Conservation (phyloP, 2,797 vertebrate species). For the Emys orbicularis region DNA sequence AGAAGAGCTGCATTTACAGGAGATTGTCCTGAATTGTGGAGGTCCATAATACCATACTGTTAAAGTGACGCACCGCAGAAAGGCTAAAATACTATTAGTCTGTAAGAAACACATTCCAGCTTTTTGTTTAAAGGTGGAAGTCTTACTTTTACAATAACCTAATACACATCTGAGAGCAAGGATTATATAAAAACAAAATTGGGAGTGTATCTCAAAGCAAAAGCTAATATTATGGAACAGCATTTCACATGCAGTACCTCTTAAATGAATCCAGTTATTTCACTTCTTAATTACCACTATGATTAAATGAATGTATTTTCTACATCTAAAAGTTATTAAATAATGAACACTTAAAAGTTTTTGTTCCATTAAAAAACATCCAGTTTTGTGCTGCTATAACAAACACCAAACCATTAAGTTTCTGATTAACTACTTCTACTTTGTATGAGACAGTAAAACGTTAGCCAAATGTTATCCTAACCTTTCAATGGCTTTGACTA, state of each 20-base stretch:
- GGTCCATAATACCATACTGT: conserved; percentile 47
- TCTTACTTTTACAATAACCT: conserved; percentile 60
- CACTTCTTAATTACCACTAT: conserved; percentile 24
- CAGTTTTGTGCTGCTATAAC: conserved; percentile 54
- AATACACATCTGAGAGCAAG: conserved; percentile 6
- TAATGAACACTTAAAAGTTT: not conserved
- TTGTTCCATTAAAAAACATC: not conserved
- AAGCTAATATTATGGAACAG: conserved; percentile 15
- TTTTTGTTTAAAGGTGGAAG: conserved; percentile 58
- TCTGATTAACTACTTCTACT: conserved; percentile 43
- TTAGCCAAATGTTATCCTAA: conserved; percentile 32
- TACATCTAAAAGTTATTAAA: not conserved
- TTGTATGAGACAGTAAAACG: conserved; percentile 64
- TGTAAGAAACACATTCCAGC: conserved; percentile 45
- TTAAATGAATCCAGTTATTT: conserved; percentile 49
- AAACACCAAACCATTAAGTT: conserved; percentile 59
- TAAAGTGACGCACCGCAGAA: conserved; percentile 62
- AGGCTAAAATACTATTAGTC: conserved; percentile 15
- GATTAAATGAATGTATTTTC: not conserved
- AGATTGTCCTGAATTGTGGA: not conserved
- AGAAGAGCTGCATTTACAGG: conserved; percentile 53
- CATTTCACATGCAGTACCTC: conserved; percentile 36
- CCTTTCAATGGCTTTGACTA: conserved; percentile 46
- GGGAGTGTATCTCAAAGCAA: not conserved
- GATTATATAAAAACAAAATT: not conserved